Percentiles rank a stretch among this genome's conserved stretches.
These are phyloP conservation scores for Bombus superbus DNA, from an alignment of 1,140 invertebrate species.

Conservation along the genomic window DNA sequence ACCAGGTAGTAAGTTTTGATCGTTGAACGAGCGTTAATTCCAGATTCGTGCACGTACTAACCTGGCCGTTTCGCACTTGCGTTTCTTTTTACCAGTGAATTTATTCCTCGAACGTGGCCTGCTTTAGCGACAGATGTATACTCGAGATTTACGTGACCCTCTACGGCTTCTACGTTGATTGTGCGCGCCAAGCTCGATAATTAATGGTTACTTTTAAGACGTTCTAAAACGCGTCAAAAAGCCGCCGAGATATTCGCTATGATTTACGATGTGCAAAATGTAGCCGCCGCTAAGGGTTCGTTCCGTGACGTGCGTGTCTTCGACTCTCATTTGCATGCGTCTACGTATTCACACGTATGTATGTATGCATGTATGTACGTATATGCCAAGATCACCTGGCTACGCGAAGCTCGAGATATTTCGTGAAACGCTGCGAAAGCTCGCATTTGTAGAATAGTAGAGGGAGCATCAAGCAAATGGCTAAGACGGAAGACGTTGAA, in stretches of 20 bases:
- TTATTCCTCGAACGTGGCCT: constrained; percentile 64
- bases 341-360: not conserved
- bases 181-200: constrained; percentile 45
- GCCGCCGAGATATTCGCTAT: constrained; percentile 30
- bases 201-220: constrained; percentile 65
- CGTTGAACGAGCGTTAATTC: constrained; percentile 50
- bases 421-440: not conserved
- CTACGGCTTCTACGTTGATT: not conserved
- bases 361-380: not conserved
- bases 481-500: not conserved
- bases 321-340: constrained; percentile 33
- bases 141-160: constrained; percentile 61
- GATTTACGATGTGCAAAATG: constrained; percentile 65
- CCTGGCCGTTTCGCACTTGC: not conserved
- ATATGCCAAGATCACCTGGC: not conserved
- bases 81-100: constrained; percentile 59
- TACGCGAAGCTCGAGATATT: not conserved
- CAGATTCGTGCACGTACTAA: constrained; percentile 45
- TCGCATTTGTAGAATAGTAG: not conserved
- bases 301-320: constrained; percentile 38
- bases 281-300: constrained; percentile 4
- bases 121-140: constrained; percentile 59
- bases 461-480: not conserved
- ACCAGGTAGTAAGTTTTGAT: constrained; percentile 13
- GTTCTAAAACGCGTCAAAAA: constrained; percentile 62